Evolutionary conservation across 2,113 vertebrate genomes (phyloP), one percentile per base, ranked within the genome.

Genomic region (Scatophagus argus): DNA sequence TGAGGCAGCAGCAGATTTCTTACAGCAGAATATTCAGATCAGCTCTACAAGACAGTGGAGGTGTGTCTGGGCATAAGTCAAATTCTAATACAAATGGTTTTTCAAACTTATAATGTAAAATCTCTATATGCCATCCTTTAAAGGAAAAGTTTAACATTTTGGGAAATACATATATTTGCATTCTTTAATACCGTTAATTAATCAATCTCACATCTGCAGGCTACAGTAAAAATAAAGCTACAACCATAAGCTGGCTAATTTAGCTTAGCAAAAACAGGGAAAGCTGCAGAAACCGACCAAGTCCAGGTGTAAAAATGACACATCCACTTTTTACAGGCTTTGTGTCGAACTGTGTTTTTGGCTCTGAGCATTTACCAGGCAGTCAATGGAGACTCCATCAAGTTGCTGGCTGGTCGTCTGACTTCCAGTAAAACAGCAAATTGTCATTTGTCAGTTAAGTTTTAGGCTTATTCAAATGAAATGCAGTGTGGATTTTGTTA

Each of bases 61-160:
- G 38, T 17, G 32, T 29, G 29, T 59, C 76, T 65, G 43, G 7
- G n/a, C 23, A 78, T 29, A 31, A 12, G 65, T 65, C 6, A 71
- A 52, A 61, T 66, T 84, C 11, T 10, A 25, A n/a, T 31, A 62
- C 19, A 56, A 38, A 55, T 36, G 55, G 38, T 49, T 63, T 54
- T 39, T 4, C 13, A 16, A 9, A 52, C 5, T 12, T 16, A 70
- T n/a, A n/a, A n/a, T n/a, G n/a, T n/a, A n/a, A n/a, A n/a, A n/a
- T n/a, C n/a, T n/a, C n/a, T n/a, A n/a, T n/a, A n/a, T n/a, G n/a
- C n/a, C n/a, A n/a, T n/a, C 41, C 13, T 55, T 19, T 55, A 55
- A 55, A 31, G 52, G 6, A 31, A 55, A 29, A 4, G 8, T 34
- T 23, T 46, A 4, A 41, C 21, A 25, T 32, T 69, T 52, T 21